These are phyloP conservation scores for Rhinoderma darwinii DNA, from an alignment of 2,113 vertebrate genomes.

Conservation along the genomic window DNA sequence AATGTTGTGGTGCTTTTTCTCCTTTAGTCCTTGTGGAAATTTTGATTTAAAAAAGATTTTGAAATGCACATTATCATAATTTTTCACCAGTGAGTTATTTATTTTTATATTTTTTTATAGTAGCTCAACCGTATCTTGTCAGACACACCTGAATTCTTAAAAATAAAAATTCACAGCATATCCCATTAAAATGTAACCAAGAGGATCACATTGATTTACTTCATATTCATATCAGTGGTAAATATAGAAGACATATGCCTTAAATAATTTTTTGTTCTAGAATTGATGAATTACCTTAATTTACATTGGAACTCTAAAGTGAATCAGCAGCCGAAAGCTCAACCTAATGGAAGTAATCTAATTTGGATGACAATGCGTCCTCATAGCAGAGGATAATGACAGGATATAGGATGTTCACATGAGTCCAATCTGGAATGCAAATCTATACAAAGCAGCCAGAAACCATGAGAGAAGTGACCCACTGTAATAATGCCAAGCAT, in stretches of 20 bases:
- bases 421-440: conserved; percentile 34
- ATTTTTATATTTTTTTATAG: background rate
- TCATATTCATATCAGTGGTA: conserved; percentile 31
- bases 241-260: background rate
- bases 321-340: conserved; percentile 3
- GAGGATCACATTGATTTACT: background rate
- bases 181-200: background rate
- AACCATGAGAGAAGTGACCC: background rate
- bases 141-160: background rate
- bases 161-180: background rate
- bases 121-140: background rate
- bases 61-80: too few relatives aligned
- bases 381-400: conserved; percentile 8
- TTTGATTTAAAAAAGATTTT: too few relatives aligned
- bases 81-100: background rate
- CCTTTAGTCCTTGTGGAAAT: too few relatives aligned
- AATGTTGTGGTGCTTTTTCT: too few relatives aligned
- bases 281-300: background rate
- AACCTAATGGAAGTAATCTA: conserved; percentile 25
- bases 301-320: background rate
- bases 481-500: conserved; percentile 24
- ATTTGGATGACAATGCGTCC: conserved; percentile 23
- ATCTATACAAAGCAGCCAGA: background rate
- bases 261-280: background rate
- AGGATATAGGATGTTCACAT: conserved; percentile 42